Evolutionary conservation across 2,888 invertebrate genomes (phyloP).

Genomic region (Trimorus sp.): DNA sequence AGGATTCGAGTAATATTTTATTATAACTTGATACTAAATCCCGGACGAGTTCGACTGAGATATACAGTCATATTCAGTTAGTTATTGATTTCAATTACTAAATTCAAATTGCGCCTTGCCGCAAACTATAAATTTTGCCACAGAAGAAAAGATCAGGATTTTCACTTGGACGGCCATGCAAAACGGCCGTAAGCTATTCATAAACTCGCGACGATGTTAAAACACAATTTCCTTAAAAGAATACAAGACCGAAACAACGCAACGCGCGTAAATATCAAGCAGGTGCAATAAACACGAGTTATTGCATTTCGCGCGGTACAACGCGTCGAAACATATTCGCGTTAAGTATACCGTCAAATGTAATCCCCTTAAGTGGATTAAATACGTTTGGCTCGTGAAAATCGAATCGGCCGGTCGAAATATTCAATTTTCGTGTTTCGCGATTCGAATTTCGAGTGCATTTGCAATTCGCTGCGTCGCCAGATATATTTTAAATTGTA

Average conservation of each 20-base stretch:
- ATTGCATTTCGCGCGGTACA: constrained; percentile 12
- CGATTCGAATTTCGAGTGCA: neutral
- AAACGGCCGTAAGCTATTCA: too few relatives aligned
- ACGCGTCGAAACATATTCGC: constrained; percentile 13
- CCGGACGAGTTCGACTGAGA: neutral
- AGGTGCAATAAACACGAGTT: neutral
- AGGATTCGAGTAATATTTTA: constrained; percentile 16
- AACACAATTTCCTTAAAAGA: constrained; percentile 9
- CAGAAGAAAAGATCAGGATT: too few relatives aligned
- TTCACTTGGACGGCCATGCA: too few relatives aligned
- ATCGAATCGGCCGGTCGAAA: constrained; percentile 20
- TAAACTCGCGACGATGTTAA: neutral
- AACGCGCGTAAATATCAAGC: neutral
- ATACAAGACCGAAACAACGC: neutral
- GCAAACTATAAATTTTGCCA: neutral
- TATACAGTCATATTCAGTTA: constrained; percentile 6
- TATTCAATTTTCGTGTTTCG: constrained; percentile 6
- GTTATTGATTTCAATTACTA: constrained; percentile 10
- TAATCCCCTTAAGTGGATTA: constrained; percentile 42
- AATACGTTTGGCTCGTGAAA: constrained; percentile 28
- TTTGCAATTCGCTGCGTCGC: neutral
- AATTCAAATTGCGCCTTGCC: neutral
- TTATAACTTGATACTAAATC: constrained; percentile 16
- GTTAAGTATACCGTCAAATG: constrained; percentile 24
- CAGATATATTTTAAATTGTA: neutral